Base-by-base conservation (phyloP, 2,113 vertebrate species). In the Centropristis striata region DNA sequence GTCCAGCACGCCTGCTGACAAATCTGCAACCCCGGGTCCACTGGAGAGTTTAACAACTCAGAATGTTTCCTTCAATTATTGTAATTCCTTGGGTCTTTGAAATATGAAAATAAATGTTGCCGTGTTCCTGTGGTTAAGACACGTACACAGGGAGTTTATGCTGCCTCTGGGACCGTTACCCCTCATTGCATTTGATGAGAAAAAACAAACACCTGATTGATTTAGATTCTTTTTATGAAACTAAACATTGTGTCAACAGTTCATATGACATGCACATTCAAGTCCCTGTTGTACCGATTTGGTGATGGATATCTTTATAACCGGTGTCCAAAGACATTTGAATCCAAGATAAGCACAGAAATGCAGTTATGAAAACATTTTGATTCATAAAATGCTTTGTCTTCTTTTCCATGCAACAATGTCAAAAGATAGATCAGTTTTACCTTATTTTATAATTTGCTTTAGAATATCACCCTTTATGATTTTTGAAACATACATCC, bases 11-110 rank as follows among this genome's bases (percentile, higher is more conserved):
- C 75, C 79, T 79, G 90, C 85, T 91, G 90, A 93, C 89, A 92
- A 90, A 91, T 93, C 87, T 81, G 72, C 83, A 91, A 83, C 80
- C 84, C 66, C 4, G 32, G 82, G 53, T 90, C 88, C 90, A 71
- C 88, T 66, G 59, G 86, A 91, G 88, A 85, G 83, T 88, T 93
- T 89, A 93, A 94, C 89, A 90, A 87, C 92, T 89, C 78, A 51
- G 77, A 93, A 90, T 86, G 91, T 90, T 94, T 94, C 92, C 92
- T 92, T 81, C 87, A 91, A 92, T 93, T 94, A 89, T 83, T 79
- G 84, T 92, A 88, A 93, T 88, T 90, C 78, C 81, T 74, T 9
- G n/a, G 79, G 47, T 85, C 83, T 88, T 78, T 85, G 81, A 90
- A 80, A 90, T 89, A 88, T 88, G 76, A 90, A 93, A 92, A 92